Evolutionary conservation across 2,888 invertebrate species (phyloP), one percentile per base, ranked within the genome.

Genomic region (Theodoxus fluviatilis): DNA sequence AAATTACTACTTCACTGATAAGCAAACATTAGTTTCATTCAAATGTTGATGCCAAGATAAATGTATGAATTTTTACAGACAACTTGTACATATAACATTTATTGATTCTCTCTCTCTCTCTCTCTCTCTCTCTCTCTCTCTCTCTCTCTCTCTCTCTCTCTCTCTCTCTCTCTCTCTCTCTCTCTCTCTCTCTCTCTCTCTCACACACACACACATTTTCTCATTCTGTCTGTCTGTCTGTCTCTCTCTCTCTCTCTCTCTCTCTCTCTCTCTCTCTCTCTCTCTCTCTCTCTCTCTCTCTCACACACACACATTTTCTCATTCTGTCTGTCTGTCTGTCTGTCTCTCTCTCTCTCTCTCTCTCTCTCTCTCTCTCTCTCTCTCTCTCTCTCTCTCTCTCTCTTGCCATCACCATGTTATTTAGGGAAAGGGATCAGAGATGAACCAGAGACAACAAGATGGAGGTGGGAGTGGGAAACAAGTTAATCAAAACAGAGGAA

Each of bases 361-460:
- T 37, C 38, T 64, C 38, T 37, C 38, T 64, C 64, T 37, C 12
- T 22, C 22, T 64, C 64, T 37, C 22, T 15, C 22, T 37, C 64
- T 64, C 38, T 37, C 22, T 64, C 64, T 64, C 38, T 15, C 22
- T 64, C 38, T 12, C 35, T 15, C 18, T 64, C 22, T 61, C 31
- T 28, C 31, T 61, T 33, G 25, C 31, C 18, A 33, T 66, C 37
- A 22, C n/a, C 18, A 47, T 25, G 31, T 66, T 3, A 33, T 68
- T 61, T 68, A 68, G 59, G 59, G 68, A 59, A 59, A 68, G 61
- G n/a, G n/a, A n/a, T n/a, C n/a, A n/a, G n/a, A n/a, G n/a, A n/a
- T n/a, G n/a, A n/a, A n/a, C n/a, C n/a, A n/a, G n/a, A n/a, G n/a
- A n/a, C n/a, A n/a, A n/a, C n/a, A n/a, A n/a, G n/a, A n/a, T n/a